A percentile compares a stretch with the other conserved stretches of the same genome.
These are phyloP conservation scores for Agelastica alni DNA, from an alignment of 2,888 invertebrate genomes.

Conservation along the genomic window DNA sequence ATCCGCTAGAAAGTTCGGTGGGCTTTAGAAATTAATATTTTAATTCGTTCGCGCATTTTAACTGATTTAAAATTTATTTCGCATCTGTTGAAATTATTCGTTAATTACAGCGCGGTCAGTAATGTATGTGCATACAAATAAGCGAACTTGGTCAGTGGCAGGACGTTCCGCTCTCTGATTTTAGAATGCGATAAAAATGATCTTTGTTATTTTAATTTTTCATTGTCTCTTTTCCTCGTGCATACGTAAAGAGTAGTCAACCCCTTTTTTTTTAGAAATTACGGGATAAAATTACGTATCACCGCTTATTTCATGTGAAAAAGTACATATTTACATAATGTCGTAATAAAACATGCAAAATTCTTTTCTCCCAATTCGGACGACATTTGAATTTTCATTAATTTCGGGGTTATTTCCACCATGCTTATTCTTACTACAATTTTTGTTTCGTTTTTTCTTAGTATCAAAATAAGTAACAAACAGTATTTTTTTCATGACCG, in stretches of 20 bases:
- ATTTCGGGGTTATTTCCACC: too few species aligned
- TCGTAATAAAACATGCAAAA: conserved; percentile 16
- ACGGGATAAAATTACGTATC: conserved; percentile 34
- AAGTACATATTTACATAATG: conserved; percentile 29
- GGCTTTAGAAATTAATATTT: conserved; percentile 10
- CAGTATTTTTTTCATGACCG: too few species aligned
- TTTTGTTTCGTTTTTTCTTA: too few species aligned
- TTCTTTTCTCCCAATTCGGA: conserved; percentile 1
- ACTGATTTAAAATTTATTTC: conserved; percentile 27
- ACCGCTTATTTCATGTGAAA: conserved; percentile 27
- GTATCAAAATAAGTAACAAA: too few species aligned
- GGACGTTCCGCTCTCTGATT: conserved; percentile 46
- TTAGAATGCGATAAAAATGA: conserved; percentile 50
- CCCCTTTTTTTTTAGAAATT: conserved; percentile 34
- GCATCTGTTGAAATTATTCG: conserved; percentile 33
- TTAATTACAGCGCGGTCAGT: conserved; percentile 39
- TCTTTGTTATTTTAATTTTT: conserved; percentile 54
- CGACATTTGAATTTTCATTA: background rate
- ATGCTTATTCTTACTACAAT: too few species aligned
- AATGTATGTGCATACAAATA: conserved; percentile 43
- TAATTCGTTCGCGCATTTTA: conserved; percentile 14
- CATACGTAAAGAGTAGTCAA: conserved; percentile 39
- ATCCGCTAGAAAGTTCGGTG: background rate
- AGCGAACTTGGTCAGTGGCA: conserved; percentile 44
- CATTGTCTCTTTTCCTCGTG: conserved; percentile 47